Base-by-base conservation (phyloP, 2,797 vertebrate genomes). In the Iguana delicatissima region DNA sequence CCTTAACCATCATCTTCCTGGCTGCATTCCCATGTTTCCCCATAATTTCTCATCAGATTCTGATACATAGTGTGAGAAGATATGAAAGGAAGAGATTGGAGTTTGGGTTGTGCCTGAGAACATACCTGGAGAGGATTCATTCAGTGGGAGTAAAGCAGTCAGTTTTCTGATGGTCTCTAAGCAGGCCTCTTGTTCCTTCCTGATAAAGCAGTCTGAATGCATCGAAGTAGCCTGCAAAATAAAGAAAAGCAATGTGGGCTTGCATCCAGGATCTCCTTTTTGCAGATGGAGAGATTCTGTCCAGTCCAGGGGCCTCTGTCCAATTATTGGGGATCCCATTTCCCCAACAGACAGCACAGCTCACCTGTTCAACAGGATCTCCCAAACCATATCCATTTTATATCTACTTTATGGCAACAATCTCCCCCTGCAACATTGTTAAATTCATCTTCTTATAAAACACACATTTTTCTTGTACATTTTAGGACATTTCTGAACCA, bases 121-220 rank as follows among this genome's bases (percentile, higher is more conserved):
- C 95, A 92, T 90, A 97, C 97, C 97, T 77, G 96, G 96, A 29
- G 93, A 93, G 0, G 97, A 97, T 1, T 97, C 96, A 1, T 98
- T 98, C 91, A 96, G 77, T 72, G 95, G 96, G 80, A 95, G 93
- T 90, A 96, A 92, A 73, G 96, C 95, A 0, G 96, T 94, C 1
- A 95, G 95, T 80, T 89, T 97, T 91, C 95, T 95, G 88, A 99
- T 99, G 93, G 95, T 98, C 96, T 98, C 98, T 96, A 98, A 97
- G 95, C 99, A 99, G 89, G 98, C 97, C 93, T 98, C 98, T 91
- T 98, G 98, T 89, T 99, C 98, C 84, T 98, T 98, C 96, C 98
- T 98, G 92, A 98, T 98, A 92, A 99, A 95, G 91, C 99, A 99
- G 93, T 97, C 97, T 0, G 98, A 98, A 92, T 98, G 97, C 72